Percentiles rank a stretch among this genome's conserved stretches.
These are phyloP conservation scores for Serripes groenlandicus DNA, from an alignment of 2,888 invertebrate genomes.

Conservation along the genomic window DNA sequence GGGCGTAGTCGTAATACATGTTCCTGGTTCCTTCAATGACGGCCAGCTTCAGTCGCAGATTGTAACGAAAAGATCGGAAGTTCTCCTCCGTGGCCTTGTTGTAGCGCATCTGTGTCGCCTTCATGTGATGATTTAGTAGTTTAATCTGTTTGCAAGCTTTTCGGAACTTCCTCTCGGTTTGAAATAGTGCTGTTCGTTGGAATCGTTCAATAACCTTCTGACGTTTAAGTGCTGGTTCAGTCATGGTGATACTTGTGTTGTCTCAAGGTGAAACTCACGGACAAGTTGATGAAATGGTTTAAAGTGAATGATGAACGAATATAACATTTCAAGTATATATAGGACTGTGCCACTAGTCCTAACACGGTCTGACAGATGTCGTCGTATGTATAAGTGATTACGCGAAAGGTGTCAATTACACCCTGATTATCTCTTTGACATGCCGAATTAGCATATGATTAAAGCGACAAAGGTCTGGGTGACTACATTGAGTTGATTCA, in stretches of 20 bases:
- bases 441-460: too few species aligned
- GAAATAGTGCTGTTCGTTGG: conserved; percentile 26
- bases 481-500: too few species aligned
- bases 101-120: conserved; percentile 71
- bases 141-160: conserved; percentile 75
- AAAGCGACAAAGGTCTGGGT: too few species aligned
- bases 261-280: too few species aligned
- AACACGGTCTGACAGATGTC: neutral
- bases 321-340: neutral
- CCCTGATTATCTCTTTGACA: neutral
- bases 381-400: neutral
- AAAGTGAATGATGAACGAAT: neutral
- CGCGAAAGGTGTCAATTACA: neutral
- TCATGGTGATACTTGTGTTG: too few species aligned
- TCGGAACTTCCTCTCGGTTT: conserved; percentile 70
- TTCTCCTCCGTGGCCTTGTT: conserved; percentile 69
- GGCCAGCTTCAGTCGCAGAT: conserved; percentile 73
- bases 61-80: conserved; percentile 75
- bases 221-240: neutral
- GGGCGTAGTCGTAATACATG: conserved; percentile 81
- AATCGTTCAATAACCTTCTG: neutral
- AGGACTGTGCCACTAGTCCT: neutral
- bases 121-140: conserved; percentile 71
- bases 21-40: conserved; percentile 77
- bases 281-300: neutral